Conservation (phyloP, 1,140 invertebrate genomes). For the Scaptodrosophila lebanonensis region DNA sequence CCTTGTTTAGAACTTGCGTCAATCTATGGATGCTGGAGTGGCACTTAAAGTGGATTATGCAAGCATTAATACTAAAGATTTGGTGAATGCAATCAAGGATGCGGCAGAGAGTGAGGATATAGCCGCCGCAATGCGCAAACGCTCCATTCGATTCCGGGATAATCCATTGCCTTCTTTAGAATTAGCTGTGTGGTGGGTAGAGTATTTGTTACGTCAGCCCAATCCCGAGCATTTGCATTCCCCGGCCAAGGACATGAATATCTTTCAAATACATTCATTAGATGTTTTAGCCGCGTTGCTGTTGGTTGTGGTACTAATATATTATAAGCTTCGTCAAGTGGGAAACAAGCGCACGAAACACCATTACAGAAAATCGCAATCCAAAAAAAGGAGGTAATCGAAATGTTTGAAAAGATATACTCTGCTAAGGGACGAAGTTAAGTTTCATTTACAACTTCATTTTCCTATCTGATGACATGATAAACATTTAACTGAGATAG, state of each 20-base stretch:
- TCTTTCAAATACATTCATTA: conserved; percentile 21
- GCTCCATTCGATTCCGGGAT: conserved; percentile 15
- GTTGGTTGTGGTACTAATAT: not conserved
- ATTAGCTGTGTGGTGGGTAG: conserved; percentile 28
- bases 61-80: not conserved
- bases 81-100: conserved; percentile 14
- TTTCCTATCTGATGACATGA: too few species aligned
- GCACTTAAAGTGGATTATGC: conserved; percentile 12
- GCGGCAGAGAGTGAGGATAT: conserved; percentile 14
- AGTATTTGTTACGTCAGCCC: conserved; percentile 25
- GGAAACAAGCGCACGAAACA: not conserved
- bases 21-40: conserved; percentile 5
- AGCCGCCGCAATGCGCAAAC: conserved; percentile 13
- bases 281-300: conserved; percentile 18
- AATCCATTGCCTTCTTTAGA: conserved; percentile 22
- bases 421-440: not conserved
- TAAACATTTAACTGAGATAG: too few species aligned
- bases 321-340: not conserved
- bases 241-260: conserved; percentile 20
- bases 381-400: not conserved
- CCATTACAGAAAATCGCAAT: not conserved
- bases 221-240: conserved; percentile 22
- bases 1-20: conserved; percentile 7
- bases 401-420: not conserved
- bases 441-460: too few species aligned